Conservation (phyloP, 2,113 vertebrate species). For the Abramis brama region DNA sequence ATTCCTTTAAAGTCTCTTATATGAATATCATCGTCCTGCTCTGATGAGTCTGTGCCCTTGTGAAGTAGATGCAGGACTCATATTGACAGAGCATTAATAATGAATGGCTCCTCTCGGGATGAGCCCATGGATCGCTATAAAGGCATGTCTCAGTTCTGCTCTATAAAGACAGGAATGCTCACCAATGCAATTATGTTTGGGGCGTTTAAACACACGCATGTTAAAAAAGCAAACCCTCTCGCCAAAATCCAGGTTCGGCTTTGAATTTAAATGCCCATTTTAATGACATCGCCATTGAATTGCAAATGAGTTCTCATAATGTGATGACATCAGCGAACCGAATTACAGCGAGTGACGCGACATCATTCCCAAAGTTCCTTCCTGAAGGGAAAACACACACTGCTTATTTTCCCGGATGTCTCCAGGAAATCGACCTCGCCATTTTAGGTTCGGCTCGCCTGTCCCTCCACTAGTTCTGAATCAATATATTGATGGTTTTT, state of each 20-base stretch:
- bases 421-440: constrained; percentile 26
- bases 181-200: constrained; percentile 58
- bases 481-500: constrained; percentile 51
- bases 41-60: constrained; percentile 15
- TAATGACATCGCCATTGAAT: constrained; percentile 62
- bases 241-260: constrained; percentile 45
- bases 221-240: constrained; percentile 57
- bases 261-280: constrained; percentile 58
- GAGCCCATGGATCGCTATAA: constrained; percentile 41
- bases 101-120: constrained; percentile 30
- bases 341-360: constrained; percentile 46
- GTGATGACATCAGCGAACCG: constrained; percentile 48
- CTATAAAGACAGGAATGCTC: not conserved
- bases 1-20: not conserved
- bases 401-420: not conserved
- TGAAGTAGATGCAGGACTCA: constrained; percentile 13
- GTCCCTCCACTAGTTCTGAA: not conserved
- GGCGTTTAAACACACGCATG: constrained; percentile 56
- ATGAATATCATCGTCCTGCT: not conserved
- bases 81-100: constrained; percentile 49
- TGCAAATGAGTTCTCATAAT: constrained; percentile 63
- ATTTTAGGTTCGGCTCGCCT: constrained; percentile 16
- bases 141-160: not conserved
- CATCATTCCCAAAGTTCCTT: constrained; percentile 9
- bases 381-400: not conserved